Base-by-base conservation (phyloP, 2,888 invertebrate genomes). In the Drosophila kanekoi region DNA sequence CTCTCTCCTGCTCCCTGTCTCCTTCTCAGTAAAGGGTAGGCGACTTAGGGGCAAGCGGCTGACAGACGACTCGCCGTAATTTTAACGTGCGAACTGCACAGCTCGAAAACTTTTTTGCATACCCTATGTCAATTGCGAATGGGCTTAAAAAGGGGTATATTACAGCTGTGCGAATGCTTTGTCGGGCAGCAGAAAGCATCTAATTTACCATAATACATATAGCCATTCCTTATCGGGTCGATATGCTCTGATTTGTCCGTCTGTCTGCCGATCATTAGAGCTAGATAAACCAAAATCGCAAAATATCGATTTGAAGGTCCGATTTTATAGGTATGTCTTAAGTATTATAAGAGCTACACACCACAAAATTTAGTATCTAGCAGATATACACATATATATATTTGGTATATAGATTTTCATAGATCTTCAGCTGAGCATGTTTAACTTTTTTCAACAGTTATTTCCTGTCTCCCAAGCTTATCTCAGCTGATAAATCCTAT, bases 31-130 rank as follows among this genome's bases (percentile, higher is more conserved):
- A 32, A 64, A 51, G 80, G 81, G 71, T 71, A 49, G 64, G 38
- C 11, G 41, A 11, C 13, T 33, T 40, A 40, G 23, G 59, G 59
- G 58, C 49, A 35, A 40, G 67, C 57, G 52, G 66, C 51, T 56
- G 70, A 62, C 70, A 73, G 70, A 57, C 61, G 72, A 66, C 38
- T 61, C 47, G 61, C 62, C 54, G 72, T 77, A 85, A 87, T 85
- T 85, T 88, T 83, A 87, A 87, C 81, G 86, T 85, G 83, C 87
- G 77, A 85, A 82, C 65, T 67, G 79, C 79, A 68, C 77, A 68
- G 71, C 62, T 71, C 66, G 67, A 54, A 73, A 74, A 69, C 59
- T 75, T 59, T 20, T 67, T 37, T n/a, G 23, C 18, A 23, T 37
- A 44, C 54, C 54, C 54, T 44, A 23, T 5, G 16, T 23, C 14